Base-by-base conservation (phyloP, 2,888 invertebrate genomes). In the Drosophila putrida region DNA sequence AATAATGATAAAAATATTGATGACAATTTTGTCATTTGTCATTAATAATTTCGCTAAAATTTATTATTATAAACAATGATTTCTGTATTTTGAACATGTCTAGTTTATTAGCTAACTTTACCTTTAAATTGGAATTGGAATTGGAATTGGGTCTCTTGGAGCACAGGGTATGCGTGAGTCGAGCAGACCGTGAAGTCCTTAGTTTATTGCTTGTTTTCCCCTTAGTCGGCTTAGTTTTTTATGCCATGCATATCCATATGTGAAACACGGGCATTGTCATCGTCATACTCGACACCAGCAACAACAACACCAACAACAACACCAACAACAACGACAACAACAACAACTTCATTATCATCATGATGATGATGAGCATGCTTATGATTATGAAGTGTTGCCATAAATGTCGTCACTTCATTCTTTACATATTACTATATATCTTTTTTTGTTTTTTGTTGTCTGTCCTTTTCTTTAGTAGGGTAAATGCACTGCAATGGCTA, bases 401-500 rank as follows among this genome's bases (percentile, higher is more conserved):
- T 76, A 71, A 77, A 67, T 77, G 73, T 72, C 61, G 51, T 61
- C 66, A 65, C 64, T 66, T 57, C 28, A 27, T 57, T 44, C 44
- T 57, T 36, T 35, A 36, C 46, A 20, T 20, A 20, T 20, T 20
- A 20, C 15, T 27, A 39, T n/a, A n/a, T 51, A 10, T 38, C 6
- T 38, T 50, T 36, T 35, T 6, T 25, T 35, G 5, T 25, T 2
- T 50, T 25, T 33, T 72, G 55, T 50, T 57, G 46, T 66, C 59
- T 20, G 20, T 20, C 20, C 1, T 20, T 20, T 1, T 20, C 20
- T 31, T 31, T 31, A 8, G 8, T 66, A 72, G 86, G 78, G 75
- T 86, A 87, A 82, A 86, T 83, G 88, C 75, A 87, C 82, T 87
- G 80, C 51, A 35, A 50, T 36, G 67, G 53, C 78, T 53, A 64